phyloP scores from a whole-genome alignment of 2,888 invertebrate species.

The Muschampia plurimacula region DNA sequence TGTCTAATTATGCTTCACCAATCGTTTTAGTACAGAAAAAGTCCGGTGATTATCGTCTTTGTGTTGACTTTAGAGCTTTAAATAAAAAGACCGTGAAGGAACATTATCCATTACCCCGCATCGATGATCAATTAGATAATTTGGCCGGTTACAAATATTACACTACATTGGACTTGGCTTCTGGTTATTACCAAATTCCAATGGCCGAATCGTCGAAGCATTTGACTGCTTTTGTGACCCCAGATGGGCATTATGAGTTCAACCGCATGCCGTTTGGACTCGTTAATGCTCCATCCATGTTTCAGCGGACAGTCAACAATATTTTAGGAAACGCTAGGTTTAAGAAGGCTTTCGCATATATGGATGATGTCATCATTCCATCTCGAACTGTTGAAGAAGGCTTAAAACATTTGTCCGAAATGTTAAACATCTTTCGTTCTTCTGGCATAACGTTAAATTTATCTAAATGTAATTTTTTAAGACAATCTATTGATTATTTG shows the following conservation, averaged over 20 bases:
- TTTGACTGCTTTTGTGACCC: slow-evolving; percentile 41
- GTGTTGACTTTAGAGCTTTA: slow-evolving; percentile 47
- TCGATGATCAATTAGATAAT: slow-evolving; percentile 44
- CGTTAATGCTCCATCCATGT: slow-evolving; percentile 40
- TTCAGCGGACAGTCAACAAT: slow-evolving; percentile 36
- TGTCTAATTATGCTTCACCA: slow-evolving; percentile 22
- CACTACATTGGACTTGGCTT: slow-evolving; percentile 38
- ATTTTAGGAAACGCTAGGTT: slow-evolving; percentile 31
- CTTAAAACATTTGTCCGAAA: slow-evolving; percentile 16
- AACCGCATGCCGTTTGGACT: slow-evolving; percentile 44
- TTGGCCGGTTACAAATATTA: slow-evolving; percentile 38
- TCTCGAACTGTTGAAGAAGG: slow-evolving; percentile 37
- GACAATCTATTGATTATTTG: slow-evolving; percentile 24
- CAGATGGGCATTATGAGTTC: slow-evolving; percentile 41
- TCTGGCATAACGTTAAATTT: slow-evolving; percentile 36
- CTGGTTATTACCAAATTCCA: slow-evolving; percentile 46
- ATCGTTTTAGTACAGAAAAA: slow-evolving; percentile 41
- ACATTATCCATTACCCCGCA: slow-evolving; percentile 42
- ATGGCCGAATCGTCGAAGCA: slow-evolving; percentile 45
- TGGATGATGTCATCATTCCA: slow-evolving; percentile 43
- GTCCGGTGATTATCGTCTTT: slow-evolving; percentile 46
- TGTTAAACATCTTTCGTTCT: slow-evolving; percentile 21
- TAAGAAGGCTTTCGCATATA: slow-evolving; percentile 38
- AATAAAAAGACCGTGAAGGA: slow-evolving; percentile 45
- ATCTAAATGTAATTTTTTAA: slow-evolving; percentile 33